Evolutionary conservation across 1,140 invertebrate genomes (phyloP).

Genomic region (Drosophila sucinea): DNA sequence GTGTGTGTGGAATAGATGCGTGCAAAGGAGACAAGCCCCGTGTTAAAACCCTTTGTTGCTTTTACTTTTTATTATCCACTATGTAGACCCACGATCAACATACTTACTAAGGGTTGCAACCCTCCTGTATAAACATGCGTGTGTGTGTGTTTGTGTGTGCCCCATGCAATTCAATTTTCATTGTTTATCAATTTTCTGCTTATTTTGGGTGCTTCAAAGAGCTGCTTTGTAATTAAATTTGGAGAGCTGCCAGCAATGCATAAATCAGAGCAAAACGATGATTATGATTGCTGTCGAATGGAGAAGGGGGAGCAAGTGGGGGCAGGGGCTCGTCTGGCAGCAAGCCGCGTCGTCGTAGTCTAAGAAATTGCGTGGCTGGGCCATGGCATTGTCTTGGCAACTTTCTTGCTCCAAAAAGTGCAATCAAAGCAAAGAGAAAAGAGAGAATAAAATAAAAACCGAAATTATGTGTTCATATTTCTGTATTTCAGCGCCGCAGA

Average conservation of each 20-base stretch:
- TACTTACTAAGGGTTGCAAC: constrained; percentile 38
- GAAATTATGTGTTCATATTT: constrained; percentile 74
- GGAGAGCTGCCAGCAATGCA: constrained; percentile 68
- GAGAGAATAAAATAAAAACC: constrained; percentile 26
- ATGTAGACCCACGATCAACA: constrained; percentile 35
- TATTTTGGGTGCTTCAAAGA: constrained; percentile 77
- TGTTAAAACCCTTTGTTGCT: constrained; percentile 59
- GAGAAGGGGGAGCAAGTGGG: not conserved
- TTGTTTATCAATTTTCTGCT: constrained; percentile 82
- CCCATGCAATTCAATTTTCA: constrained; percentile 74
- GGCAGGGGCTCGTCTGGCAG: constrained; percentile 39
- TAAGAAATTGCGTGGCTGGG: constrained; percentile 48
- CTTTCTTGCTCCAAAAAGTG: constrained; percentile 58
- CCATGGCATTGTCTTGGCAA: constrained; percentile 54
- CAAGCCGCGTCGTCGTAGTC: constrained; percentile 31
- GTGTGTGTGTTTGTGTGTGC: constrained; percentile 46
- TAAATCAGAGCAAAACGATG: constrained; percentile 65
- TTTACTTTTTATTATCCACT: constrained; percentile 19
- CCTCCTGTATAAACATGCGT: constrained; percentile 28
- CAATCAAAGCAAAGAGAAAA: constrained; percentile 47
- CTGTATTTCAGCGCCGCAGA: constrained; percentile 56
- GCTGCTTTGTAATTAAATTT: constrained; percentile 78
- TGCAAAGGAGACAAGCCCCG: not conserved
- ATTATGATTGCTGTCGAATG: constrained; percentile 57
- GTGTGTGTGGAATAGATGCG: constrained; percentile 25